Percentiles rank a stretch among this genome's conserved stretches.
These are phyloP conservation scores for Synergus gifuensis DNA, from an alignment of 2,888 invertebrate species.

Conservation along the genomic window DNA sequence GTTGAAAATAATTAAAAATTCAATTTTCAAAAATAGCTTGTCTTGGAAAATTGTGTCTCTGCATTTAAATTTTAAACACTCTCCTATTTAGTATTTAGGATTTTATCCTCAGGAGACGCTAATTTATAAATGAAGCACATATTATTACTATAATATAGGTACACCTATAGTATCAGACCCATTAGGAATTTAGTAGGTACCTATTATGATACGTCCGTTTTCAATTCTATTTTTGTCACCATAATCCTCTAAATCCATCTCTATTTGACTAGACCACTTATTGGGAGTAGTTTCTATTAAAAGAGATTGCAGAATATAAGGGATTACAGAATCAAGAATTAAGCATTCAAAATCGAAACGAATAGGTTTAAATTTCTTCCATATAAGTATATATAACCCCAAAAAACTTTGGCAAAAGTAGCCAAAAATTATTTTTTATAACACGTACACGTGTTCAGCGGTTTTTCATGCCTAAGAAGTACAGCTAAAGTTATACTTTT, in stretches of 20 bases:
- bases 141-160: conserved; percentile 23
- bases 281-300: neutral
- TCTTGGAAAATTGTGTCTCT: neutral
- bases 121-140: conserved; percentile 8
- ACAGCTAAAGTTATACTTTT: too few species aligned
- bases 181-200: conserved; percentile 17
- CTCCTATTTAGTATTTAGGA: conserved; percentile 1
- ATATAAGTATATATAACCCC: too few species aligned
- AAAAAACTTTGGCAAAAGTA: too few species aligned
- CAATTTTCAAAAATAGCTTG: neutral
- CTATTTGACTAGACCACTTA: conserved; percentile 16
- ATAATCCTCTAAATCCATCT: neutral
- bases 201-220: conserved; percentile 23
- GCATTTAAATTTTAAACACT: neutral
- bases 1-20: neutral
- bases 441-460: too few species aligned
- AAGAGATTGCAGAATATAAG: neutral
- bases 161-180: conserved; percentile 14
- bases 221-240: neutral
- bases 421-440: too few species aligned
- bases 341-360: neutral
- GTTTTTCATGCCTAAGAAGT: too few species aligned
- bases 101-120: neutral
- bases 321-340: neutral
- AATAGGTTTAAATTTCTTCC: too few species aligned